Percentiles rank a stretch among this genome's conserved stretches.
Evolutionary conservation across 2,797 vertebrate genomes (phyloP).

Genomic region (Leucoraja ocellata): DNA sequence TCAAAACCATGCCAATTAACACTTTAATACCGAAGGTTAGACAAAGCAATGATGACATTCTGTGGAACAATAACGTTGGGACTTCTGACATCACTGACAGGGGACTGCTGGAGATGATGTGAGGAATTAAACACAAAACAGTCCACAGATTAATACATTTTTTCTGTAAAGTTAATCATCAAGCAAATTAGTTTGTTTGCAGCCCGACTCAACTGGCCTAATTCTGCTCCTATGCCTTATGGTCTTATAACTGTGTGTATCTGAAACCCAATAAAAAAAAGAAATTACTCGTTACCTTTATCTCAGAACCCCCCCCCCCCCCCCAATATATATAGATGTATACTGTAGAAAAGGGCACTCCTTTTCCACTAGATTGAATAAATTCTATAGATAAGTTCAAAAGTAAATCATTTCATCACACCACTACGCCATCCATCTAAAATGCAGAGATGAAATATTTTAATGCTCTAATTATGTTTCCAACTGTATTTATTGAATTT

Average conservation of each 20-base stretch:
- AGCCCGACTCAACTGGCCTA: not conserved
- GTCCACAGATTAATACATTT: not conserved
- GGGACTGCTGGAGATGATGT: not conserved
- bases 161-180: not conserved
- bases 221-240: too few relatives aligned
- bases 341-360: not conserved
- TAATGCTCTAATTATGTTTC: not conserved
- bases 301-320: too few relatives aligned
- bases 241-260: not conserved
- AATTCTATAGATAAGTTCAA: not conserved
- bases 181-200: not conserved
- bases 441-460: too few relatives aligned
- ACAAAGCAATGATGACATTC: not conserved
- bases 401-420: not conserved
- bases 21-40: not conserved
- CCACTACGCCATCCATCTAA: too few relatives aligned
- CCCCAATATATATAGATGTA: not conserved
- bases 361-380: not conserved
- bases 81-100: not conserved
- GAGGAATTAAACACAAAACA: not conserved
- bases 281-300: not conserved
- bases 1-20: not conserved
- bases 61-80: not conserved
- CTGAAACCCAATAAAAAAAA: not conserved
- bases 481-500: not conserved